Evolutionary conservation across 1,140 invertebrate genomes (phyloP), one percentile per base, ranked within the genome.

Genomic region (Trachymyrmex septentrionalis): DNA sequence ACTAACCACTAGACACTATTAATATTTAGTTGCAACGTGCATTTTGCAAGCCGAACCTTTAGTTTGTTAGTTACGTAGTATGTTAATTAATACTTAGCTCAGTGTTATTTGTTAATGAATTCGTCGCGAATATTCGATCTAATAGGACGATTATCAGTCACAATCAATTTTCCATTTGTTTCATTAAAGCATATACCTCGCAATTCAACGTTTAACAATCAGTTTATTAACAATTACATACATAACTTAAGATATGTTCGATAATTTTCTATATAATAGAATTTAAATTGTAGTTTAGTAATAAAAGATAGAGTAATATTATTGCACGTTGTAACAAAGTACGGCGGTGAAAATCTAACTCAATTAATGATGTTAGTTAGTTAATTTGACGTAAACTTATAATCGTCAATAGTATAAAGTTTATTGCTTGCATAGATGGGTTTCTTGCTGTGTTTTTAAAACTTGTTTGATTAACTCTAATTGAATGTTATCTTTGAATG

Each of bases 11-110:
- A 55, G 19, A 69, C 50, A 82, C 67, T 59, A 59, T 84, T 84
- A 75, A 84, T 19, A 14, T 84, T 84, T 75, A 84, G 69, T 75
- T 81, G 50, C 77, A 67, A 80, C 9, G 21, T 59, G 73, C 21
- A 21, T 77, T 63, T 38, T 44, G 12, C 59, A 64, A 78, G 24
- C 27, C 5, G 34, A 71, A 14, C 1, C 34, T 44, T 72, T 61
- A 44, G 10, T 44, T 44, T 44, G 38, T 10, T 44, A 44, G 10
- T 44, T 44, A n/a, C 9, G 38, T 44, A 44, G 9, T 44, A 44
- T 2, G 38, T 44, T 44, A 44, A 44, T 44, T n/a, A 78, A 64
- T 77, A 14, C 2, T 14, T 9, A 82, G 6, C 27, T 82, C 9
- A 6, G 12, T 73, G 48, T 84, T 75, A 57, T 3, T 59, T 57